Evolutionary conservation across 2,797 vertebrate species (phyloP).

Genomic region (Scolopax rusticola): DNA sequence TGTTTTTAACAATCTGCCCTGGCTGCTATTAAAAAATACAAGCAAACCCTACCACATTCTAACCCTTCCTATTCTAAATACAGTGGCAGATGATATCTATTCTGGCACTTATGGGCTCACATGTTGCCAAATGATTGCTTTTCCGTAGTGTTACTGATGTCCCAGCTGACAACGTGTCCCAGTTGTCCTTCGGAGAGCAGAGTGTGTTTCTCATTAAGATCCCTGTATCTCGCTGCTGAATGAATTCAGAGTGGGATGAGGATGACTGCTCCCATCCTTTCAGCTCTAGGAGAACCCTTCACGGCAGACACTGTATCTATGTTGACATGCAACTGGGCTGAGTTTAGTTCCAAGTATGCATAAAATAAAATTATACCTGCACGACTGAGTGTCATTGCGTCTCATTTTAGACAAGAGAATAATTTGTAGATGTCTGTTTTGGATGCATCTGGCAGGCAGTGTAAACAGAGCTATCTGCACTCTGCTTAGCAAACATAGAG

Average conservation of each 20-base stretch:
- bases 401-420: neutral
- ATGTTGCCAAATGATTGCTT: neutral
- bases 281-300: neutral
- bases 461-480: neutral
- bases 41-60: neutral
- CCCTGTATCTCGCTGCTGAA: neutral
- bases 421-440: neutral
- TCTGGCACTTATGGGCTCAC: neutral
- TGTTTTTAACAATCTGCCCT: neutral
- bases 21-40: neutral
- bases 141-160: neutral
- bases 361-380: neutral
- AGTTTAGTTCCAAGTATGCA: neutral
- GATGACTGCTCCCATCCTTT: neutral
- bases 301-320: neutral
- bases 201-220: neutral
- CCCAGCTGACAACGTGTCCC: constrained; percentile 5
- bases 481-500: neutral
- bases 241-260: neutral
- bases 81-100: neutral
- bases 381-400: neutral
- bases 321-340: neutral
- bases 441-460: neutral
- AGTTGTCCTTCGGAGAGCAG: neutral
- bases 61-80: neutral